These are phyloP conservation scores for Chirona hameri DNA, from an alignment of 2,888 invertebrate genomes.

Conservation along the genomic window DNA sequence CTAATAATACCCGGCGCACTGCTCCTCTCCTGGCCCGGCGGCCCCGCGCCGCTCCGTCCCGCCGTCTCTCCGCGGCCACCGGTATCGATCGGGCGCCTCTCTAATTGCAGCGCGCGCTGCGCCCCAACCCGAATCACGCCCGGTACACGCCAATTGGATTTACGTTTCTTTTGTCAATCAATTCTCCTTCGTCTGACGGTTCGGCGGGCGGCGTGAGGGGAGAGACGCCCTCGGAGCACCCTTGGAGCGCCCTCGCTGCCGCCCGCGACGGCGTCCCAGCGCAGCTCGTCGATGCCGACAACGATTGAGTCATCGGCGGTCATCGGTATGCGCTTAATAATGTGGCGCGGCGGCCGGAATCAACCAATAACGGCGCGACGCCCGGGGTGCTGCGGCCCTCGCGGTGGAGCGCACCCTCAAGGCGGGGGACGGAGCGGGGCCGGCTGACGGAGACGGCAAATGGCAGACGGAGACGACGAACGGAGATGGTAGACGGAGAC, in stretches of 20 bases:
- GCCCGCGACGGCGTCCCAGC: too few species aligned
- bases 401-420: too few species aligned
- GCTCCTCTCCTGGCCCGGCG: background rate
- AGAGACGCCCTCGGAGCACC: too few species aligned
- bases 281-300: too few species aligned
- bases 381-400: background rate
- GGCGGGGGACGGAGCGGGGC: too few species aligned
- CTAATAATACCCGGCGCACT: background rate
- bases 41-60: background rate
- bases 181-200: background rate
- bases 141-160: background rate
- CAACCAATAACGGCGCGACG: background rate
- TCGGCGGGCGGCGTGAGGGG: background rate
- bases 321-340: background rate
- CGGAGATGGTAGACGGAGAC: too few species aligned
- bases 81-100: background rate
- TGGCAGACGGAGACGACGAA: too few species aligned
- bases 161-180: background rate
- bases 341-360: background rate
- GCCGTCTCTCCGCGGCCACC: background rate
- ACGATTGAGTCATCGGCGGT: background rate
- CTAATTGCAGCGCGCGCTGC: background rate
- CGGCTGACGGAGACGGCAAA: too few species aligned
- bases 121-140: background rate
- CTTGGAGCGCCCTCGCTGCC: too few species aligned